Evolutionary conservation across 1,140 invertebrate species (phyloP), one percentile per base, ranked within the genome.

Genomic region (Polypedilum vanderplanki): DNA sequence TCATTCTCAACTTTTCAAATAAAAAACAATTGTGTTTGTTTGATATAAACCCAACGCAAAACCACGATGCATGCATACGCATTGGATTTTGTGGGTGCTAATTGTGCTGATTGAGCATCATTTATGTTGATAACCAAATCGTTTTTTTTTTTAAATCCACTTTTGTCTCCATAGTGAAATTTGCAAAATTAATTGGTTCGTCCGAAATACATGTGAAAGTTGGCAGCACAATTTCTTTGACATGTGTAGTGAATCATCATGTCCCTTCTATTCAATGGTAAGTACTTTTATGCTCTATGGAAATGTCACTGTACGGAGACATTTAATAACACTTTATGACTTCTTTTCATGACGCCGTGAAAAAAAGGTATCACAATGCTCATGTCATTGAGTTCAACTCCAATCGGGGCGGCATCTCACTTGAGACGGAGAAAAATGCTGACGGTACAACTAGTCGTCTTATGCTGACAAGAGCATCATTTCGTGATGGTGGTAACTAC

Each of bases 401-500:
- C 33, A 89, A 92, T 17, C 87, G 93, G 77, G 90, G 90, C 74
- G 93, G 93, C 10, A 93, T 97, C 80, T 93, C 91, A 80, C 85
- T 97, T 78, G 93, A 96, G 83, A 96, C 94, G 1, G 94, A 96
- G 84, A 95, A 95, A 85, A 94, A 92, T 4, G 92, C 93, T 78
- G 87, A 88, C 7, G 92, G 92, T 12, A 95, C 93, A 46, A 94
- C 93, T 67, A 95, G 93, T 83, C 93, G 93, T 80, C 86, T 97
- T 76, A 87, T 95, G 80, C 89, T 97, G 77, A 95, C 93, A 10
- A 92, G 94, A 80, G 94, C 94, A 12, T 87, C 90, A 22, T 86
- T 93, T 67, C 87, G 87, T 40, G 94, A 97, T 85, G 94, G 92
- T 41, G 95, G 94, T 77, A 94, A 94, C 84, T 95, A 95, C 83